Evolutionary conservation across 2,888 invertebrate species (phyloP), one percentile per base, ranked within the genome.

Genomic region (Cryptus armator): DNA sequence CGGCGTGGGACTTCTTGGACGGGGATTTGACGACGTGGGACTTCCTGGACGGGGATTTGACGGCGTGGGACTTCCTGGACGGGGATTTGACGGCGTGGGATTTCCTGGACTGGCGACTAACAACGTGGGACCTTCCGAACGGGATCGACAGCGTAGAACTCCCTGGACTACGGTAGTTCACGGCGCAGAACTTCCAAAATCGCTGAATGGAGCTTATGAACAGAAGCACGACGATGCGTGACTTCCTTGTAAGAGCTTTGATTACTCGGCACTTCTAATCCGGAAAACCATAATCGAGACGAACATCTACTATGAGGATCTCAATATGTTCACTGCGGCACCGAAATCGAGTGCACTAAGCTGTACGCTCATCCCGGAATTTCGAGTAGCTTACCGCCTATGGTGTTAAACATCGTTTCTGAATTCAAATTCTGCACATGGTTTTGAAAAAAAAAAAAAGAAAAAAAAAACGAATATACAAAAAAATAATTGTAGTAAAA

Each of bases 401-500:
- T n/a, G 70, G 53, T 37, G 48, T 68, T 2, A 37, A 29, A 68
- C 46, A 78, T 37, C 46, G 24, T 71, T 48, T 32, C 12, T 53
- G 14, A 70, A 29, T 59, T 46, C 14, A 70, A 75, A 64, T 51
- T 59, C 53, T 75, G 75, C 32, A 62, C 64, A 62, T 56, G 53
- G 16, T 24, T 9, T 19, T 19, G 24, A 24, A 16, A 56, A 53
- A 14, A 12, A 56, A 16, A 56, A 4, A 29, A 24, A 10, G 6
- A 56, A 43, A 70, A 48, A 37, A 32, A 9, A 53, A 75, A 81
- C 62, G 66, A 29, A 37, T 7, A 37, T 7, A 72, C 64, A 66
- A 37, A 82, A 56, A 10, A 77, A 72, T 48, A 66, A 62, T 32
- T 43, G 32, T n/a, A 78, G 29, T 74, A 84, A 79, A 86, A 79